Conservation (phyloP, 2,797 vertebrate genomes). For the Sylvilagus floridanus region DNA sequence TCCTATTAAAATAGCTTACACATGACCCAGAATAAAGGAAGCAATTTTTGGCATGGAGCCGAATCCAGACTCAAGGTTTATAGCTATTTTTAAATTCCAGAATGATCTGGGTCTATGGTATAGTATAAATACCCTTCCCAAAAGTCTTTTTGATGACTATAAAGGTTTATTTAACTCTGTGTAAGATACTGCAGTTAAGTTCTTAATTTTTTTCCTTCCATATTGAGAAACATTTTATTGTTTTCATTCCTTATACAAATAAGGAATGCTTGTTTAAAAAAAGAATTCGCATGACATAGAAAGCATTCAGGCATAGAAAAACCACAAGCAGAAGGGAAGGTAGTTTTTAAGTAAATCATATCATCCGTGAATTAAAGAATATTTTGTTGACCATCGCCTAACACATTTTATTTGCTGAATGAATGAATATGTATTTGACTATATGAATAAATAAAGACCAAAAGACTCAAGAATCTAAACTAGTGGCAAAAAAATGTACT, state of each 20-base stretch:
- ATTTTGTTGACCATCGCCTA: neutral
- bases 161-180: neutral
- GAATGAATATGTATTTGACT: neutral
- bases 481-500: neutral
- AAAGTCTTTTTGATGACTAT: slow-evolving; percentile 35
- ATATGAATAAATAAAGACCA: neutral
- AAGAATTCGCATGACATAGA: neutral
- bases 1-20: slow-evolving; percentile 71
- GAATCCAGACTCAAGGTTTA: slow-evolving; percentile 34
- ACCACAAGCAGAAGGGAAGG: neutral
- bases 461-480: neutral
- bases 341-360: neutral
- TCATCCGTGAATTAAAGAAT: neutral
- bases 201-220: neutral
- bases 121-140: slow-evolving; percentile 22
- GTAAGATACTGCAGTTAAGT: neutral
- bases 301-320: neutral
- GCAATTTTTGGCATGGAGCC: slow-evolving; percentile 52
- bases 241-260: slow-evolving; percentile 22
- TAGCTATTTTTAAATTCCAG: slow-evolving; percentile 61
- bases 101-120: slow-evolving; percentile 49
- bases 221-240: neutral
- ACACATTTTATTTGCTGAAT: neutral
- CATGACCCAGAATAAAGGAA: slow-evolving; percentile 66
- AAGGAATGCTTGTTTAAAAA: neutral